These are phyloP conservation scores for Amazona guildingii DNA, from an alignment of 2,113 vertebrate species.

Conservation along the genomic window DNA sequence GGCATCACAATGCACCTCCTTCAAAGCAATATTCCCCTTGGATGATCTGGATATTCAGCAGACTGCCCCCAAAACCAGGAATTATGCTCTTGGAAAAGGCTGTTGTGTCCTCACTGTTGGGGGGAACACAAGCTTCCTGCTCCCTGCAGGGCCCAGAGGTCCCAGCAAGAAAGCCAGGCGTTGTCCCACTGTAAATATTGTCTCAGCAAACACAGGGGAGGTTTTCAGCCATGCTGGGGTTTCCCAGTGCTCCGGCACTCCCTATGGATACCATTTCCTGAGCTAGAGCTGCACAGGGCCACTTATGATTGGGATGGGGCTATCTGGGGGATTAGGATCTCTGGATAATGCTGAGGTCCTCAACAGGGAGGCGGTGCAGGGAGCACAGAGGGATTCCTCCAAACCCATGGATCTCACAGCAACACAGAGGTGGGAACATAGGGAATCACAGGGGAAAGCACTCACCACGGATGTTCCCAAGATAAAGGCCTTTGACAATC, in stretches of 20 bases:
- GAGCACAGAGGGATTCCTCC: neutral
- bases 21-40: neutral
- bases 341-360: neutral
- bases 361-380: neutral
- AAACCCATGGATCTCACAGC: neutral
- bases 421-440: fast-evolving
- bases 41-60: neutral
- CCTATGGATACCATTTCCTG: neutral
- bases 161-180: fast-evolving
- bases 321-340: neutral
- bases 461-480: constrained; percentile 88
- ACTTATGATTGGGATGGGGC: neutral
- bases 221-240: neutral
- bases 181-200: neutral
- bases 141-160: neutral
- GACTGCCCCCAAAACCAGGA: neutral
- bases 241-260: neutral
- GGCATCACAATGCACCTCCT: fast-evolving
- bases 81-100: neutral
- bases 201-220: neutral
- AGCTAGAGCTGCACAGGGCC: neutral
- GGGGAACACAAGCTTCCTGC: neutral
- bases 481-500: constrained; percentile 86
- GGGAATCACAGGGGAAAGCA: neutral
- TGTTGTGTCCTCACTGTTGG: fast-evolving